Percentiles rank a stretch among this genome's conserved stretches.
These are phyloP conservation scores for Boulengeromyrus knoepffleri DNA, from an alignment of 2,113 vertebrate genomes.

Conservation along the genomic window DNA sequence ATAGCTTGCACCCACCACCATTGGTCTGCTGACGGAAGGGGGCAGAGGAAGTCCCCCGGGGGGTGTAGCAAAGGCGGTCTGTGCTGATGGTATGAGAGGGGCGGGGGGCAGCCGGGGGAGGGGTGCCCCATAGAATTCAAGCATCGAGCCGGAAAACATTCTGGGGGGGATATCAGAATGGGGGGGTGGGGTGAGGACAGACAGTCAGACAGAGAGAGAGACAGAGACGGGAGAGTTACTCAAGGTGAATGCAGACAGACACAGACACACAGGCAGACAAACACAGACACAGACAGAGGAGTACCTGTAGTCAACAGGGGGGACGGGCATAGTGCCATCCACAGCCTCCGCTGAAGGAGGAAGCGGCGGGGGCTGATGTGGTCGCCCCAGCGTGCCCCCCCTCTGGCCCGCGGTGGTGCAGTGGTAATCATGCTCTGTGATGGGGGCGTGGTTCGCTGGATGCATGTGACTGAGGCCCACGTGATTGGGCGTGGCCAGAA, in stretches of 20 bases:
- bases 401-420: constrained; percentile 46
- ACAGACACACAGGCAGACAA: no score
- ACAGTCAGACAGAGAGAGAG: neutral
- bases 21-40: constrained; percentile 54
- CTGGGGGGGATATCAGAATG: constrained; percentile 33
- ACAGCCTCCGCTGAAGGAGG: constrained; percentile 60
- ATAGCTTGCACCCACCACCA: constrained; percentile 45
- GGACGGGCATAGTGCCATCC: constrained; percentile 50
- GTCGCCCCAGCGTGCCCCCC: constrained; percentile 65
- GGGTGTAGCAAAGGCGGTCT: constrained; percentile 82
- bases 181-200: neutral
- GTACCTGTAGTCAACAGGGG: constrained; percentile 75
- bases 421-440: constrained; percentile 80
- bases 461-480: constrained; percentile 57
- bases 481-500: constrained; percentile 74
- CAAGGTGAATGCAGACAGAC: neutral
- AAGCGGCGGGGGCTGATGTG: constrained; percentile 68
- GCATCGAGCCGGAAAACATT: constrained; percentile 63
- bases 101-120: constrained; percentile 62
- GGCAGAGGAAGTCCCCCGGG: constrained; percentile 60
- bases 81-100: constrained; percentile 78
- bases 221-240: constrained; percentile 7
- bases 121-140: constrained; percentile 66
- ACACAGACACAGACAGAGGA: neutral
- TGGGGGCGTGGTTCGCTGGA: constrained; percentile 37